A percentile compares a stretch with the other conserved stretches of the same genome.
Conservation (phyloP, 2,888 invertebrate species). For the Diploptera punctata region DNA sequence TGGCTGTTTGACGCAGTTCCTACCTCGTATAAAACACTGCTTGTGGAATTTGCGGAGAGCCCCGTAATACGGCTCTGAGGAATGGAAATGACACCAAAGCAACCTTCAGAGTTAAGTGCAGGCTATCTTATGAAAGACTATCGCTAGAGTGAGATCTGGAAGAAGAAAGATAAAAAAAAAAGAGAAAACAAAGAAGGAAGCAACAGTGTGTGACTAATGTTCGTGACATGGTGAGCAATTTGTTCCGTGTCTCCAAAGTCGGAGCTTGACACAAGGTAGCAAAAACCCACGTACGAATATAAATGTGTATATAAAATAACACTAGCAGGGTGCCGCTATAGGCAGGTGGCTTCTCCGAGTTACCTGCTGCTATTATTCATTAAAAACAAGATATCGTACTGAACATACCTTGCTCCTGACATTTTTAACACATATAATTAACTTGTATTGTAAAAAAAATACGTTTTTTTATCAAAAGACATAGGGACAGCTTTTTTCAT, state of each 20-base stretch:
- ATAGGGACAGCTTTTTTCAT: too few species aligned
- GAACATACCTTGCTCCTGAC: neutral
- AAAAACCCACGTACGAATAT: slow-evolving; percentile 1
- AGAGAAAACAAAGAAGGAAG: slow-evolving; percentile 5
- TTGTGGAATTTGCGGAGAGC: too few species aligned
- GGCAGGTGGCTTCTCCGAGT: neutral
- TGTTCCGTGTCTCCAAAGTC: slow-evolving; percentile 13
- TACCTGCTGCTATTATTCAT: neutral
- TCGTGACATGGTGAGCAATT: slow-evolving; percentile 21
- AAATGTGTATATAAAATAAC: neutral
- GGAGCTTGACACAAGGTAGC: slow-evolving; percentile 11
- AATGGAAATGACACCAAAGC: too few species aligned
- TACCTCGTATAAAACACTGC: too few species aligned
- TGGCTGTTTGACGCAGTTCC: too few species aligned
- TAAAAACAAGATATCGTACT: neutral
- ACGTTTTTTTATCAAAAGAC: too few species aligned
- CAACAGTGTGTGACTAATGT: slow-evolving; percentile 16
- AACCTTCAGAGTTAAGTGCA: too few species aligned
- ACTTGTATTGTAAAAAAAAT: too few species aligned
- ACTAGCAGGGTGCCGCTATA: slow-evolving; percentile 7
- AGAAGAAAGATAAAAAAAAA: neutral
- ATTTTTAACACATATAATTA: too few species aligned
- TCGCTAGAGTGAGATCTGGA: neutral
- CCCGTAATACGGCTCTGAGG: too few species aligned
- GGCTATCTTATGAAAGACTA: too few species aligned